Base-by-base conservation (phyloP, 2,888 invertebrate species). In the Drosophila rellima region DNA sequence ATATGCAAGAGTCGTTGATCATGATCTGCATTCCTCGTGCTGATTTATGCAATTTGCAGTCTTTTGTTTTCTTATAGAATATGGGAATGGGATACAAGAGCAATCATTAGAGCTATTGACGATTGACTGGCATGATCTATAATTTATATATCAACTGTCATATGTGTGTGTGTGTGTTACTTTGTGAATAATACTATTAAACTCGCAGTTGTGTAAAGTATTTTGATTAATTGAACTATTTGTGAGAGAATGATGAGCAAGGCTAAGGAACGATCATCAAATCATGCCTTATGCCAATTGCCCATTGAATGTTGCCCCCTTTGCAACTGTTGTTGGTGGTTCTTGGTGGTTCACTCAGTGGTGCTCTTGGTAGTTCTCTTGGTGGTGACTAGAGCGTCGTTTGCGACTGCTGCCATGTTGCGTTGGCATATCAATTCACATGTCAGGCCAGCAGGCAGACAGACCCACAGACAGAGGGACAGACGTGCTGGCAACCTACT, bases 351-450 rank as follows among this genome's bases (percentile, higher is more conserved):
- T 45, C 5, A n/a, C n/a, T n/a, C 4, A 33, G 48, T 20, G 54
- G 18, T 42, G 31, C 39, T 31, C 37, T 54, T 55, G 52, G 15
- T 50, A 33, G 17, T 57, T 65, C 8, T 35, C 42, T 3, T 51
- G 37, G 23, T 61, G 70, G 45, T 55, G 68, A 63, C 59, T 62
- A 48, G 64, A 26, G 37, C 67, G 18, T 45, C 54, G 60, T 62
- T 70, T 62, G 73, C 59, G 63, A 74, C 74, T 80, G 69, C 65
- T 56, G 74, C 69, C 74, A 74, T 68, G 78, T 72, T 82, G 79
- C 78, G 78, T 85, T 83, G 86, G 70, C 84, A 84, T 84, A 84
- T 85, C 84, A 83, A 84, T 85, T 84, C 83, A 76, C 86, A 83
- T 84, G 82, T 82, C 86, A 80, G 76, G 67, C 80, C 70, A 70